Conservation (phyloP, 1,140 invertebrate species). For the Ridgeia piscesae region DNA sequence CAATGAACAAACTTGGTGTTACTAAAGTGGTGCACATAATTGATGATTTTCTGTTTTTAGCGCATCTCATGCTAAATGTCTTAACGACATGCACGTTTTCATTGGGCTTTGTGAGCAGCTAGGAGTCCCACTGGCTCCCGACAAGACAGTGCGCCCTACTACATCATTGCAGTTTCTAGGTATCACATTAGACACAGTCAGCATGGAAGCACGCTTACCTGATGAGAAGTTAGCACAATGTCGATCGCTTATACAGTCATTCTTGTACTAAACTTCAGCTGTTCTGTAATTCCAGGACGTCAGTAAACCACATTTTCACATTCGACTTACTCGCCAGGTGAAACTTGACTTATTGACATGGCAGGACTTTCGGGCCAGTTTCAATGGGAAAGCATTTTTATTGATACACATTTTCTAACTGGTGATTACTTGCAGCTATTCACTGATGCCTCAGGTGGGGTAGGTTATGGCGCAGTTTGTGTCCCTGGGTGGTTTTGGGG, state of each 20-base stretch:
- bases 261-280: background rate
- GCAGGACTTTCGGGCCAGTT: background rate
- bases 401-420: background rate
- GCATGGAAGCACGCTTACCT: background rate
- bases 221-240: background rate
- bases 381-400: background rate
- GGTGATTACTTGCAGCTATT: background rate
- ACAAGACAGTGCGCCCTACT: background rate
- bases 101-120: background rate
- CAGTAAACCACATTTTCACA: background rate
- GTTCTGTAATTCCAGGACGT: background rate
- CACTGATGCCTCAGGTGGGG: background rate
- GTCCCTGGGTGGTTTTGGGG: background rate
- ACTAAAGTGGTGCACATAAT: background rate
- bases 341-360: background rate
- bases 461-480: background rate
- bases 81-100: background rate
- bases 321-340: background rate
- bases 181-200: background rate
- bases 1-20: background rate
- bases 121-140: background rate
- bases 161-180: background rate
- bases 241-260: background rate
- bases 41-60: background rate
- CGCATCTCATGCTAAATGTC: background rate